phyloP scores from a whole-genome alignment of 2,888 invertebrate genomes.

The Alsophila aescularia region DNA sequence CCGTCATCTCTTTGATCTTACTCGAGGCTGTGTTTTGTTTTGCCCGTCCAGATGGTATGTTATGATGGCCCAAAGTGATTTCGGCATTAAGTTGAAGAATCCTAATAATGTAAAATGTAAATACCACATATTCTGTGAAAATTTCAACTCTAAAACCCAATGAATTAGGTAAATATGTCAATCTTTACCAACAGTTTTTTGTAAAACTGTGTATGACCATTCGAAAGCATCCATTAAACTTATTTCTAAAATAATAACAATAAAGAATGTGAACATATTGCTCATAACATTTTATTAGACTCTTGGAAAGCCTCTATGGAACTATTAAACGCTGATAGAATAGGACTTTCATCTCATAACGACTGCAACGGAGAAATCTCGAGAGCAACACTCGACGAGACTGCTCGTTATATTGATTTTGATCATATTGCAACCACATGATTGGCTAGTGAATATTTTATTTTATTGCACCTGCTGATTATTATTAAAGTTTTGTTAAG shows the following conservation, averaged over 20 bases:
- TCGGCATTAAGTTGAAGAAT: too few species aligned
- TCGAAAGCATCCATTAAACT: background rate
- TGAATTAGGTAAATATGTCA: too few species aligned
- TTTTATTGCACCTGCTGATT: too few species aligned
- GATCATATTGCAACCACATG: slow-evolving; percentile 20
- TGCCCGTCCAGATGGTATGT: too few species aligned
- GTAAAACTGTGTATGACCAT: background rate
- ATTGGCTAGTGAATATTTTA: slow-evolving; percentile 11
- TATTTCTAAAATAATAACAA: slow-evolving; percentile 17
- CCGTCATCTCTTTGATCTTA: too few species aligned
- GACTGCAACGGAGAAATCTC: slow-evolving; percentile 48
- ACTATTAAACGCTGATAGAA: slow-evolving; percentile 36
- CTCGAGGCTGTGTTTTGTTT: too few species aligned
- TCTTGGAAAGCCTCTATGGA: slow-evolving; percentile 13
- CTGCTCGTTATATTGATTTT: slow-evolving; percentile 23
- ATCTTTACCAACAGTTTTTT: background rate
- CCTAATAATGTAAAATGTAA: too few species aligned
- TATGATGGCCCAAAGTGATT: too few species aligned
- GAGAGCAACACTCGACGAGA: slow-evolving; percentile 27
- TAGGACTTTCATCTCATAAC: slow-evolving; percentile 56
- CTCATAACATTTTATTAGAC: slow-evolving; percentile 34
- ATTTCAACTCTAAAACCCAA: too few species aligned
- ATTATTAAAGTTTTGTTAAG: too few species aligned
- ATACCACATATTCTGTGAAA: too few species aligned
- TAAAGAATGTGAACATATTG: slow-evolving; percentile 14